Evolutionary conservation across 2,797 vertebrate species (phyloP), one percentile per base, ranked within the genome.

Genomic region (Podarcis lilfordi): DNA sequence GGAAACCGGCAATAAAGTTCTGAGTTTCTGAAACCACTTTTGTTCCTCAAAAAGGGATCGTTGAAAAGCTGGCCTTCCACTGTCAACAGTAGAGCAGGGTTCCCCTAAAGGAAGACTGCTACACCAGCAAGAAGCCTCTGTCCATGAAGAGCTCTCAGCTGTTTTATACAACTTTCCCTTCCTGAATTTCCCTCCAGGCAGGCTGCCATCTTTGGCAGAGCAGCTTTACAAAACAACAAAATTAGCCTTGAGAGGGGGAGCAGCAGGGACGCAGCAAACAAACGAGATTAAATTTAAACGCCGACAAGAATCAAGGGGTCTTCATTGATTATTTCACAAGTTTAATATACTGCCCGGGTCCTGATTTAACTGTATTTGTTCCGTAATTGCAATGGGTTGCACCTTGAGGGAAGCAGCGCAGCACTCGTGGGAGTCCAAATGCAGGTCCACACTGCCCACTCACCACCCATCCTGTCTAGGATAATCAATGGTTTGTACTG

Each of bases 231-330:
- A 87, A 59, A 29, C 11, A 71, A 86, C 35, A 40, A 66, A 50
- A 74, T 50, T 32, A 86, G 75, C 13, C 75, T 75, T 15, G 21
- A 35, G 19, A 76, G 13, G 27, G 55, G 74, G 37, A 88, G 43
- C 32, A 85, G 71, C 37, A 79, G 74, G 66, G 84, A 69, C 71
- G 6, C n/a, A 69, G 37, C 45, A 85, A 89, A 86, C 23, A 45
- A 86, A 76, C 17, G 17, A 77, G 66, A 89, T 79, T 78, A 77
- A 76, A 77, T 74, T 37, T 82, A 74, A 85, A 83, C 19, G 37
- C 35, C 43, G 68, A n/a, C 59, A 82, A 35, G 66, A 61, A 43
- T 23, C n/a, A 78, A 35, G n/a, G 27, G 86, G 27, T 32, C 78
- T 81, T 80, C 71, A 43, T 5, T 8, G 23, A 66, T 86, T 81